These are phyloP conservation scores for Sebastes fasciatus DNA, from an alignment of 2,113 vertebrate genomes.

Conservation along the genomic window DNA sequence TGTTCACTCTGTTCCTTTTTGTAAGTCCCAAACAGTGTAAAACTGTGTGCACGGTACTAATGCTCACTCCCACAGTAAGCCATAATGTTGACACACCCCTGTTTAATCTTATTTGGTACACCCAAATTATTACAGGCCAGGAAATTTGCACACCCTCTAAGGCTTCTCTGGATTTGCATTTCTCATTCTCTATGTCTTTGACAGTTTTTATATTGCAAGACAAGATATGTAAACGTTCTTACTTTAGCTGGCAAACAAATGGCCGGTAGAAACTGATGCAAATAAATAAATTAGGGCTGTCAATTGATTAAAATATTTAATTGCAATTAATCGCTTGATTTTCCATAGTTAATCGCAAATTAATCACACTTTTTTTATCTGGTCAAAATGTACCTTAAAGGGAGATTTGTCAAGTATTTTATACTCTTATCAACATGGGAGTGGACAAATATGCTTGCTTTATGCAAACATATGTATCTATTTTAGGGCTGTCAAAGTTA, in stretches of 20 bases:
- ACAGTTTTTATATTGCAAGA: neutral
- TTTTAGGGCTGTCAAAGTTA: too few species aligned
- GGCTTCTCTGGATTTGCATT: neutral
- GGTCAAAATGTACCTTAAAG: too few species aligned
- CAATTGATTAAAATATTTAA: too few species aligned
- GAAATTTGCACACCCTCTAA: neutral
- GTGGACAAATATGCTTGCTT: too few species aligned
- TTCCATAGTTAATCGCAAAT: too few species aligned
- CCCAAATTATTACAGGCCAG: slow-evolving; percentile 2
- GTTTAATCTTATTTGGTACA: slow-evolving; percentile 30
- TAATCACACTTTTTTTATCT: too few species aligned
- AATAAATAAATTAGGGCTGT: neutral
- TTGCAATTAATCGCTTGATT: too few species aligned
- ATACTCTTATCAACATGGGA: too few species aligned
- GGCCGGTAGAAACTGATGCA: neutral
- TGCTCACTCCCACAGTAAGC: slow-evolving; percentile 29
- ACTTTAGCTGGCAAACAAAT: neutral
- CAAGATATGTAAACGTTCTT: neutral
- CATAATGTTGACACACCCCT: slow-evolving; percentile 10
- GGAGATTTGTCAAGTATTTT: too few species aligned
- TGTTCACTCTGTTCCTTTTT: neutral
- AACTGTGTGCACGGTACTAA: slow-evolving; percentile 11
- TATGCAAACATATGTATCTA: too few species aligned
- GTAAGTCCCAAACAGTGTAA: slow-evolving; percentile 3
- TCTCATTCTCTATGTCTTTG: neutral